Base-by-base conservation (phyloP, 2,888 invertebrate species). In the Agapetus fuscipes region DNA sequence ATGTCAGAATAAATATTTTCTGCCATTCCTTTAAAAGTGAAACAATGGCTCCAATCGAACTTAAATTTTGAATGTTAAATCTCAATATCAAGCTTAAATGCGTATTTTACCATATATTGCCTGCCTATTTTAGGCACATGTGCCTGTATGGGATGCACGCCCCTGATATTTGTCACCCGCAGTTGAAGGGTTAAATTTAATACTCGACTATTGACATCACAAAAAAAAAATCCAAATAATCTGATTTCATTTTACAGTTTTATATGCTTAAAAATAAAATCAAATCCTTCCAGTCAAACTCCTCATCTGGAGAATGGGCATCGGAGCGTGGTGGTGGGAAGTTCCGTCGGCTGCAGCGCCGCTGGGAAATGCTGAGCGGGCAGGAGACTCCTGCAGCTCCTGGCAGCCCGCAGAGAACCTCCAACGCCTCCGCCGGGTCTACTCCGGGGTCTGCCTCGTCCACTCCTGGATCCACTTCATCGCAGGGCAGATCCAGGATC, bases 331-430 rank as follows among this genome's bases (percentile, higher is more conserved):
- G 28, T 40, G 79, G 77, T 13, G 74, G 75, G 43, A 79, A 83
- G 54, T 87, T 86, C 64, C 72, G 80, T 14, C 72, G 80, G 47
- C 62, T 87, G 42, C 85, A 85, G 54, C 76, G 82, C 54, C 83
- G 83, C 54, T 87, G 87, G 87, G 86, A 87, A 56, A 73, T 82
- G 64, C 67, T 86, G 48, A 80, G 80, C 49, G 48, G 48, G 10
- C 36, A 64, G 61, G 44, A 67, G 64, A 9, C 5, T 6, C 5
- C 5, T 0, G 68, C 68, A 44, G 20, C 5, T 6, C 5, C 5
- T 0, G 68, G 69, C 45, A 67, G 69, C 66, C 4, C 67, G 64
- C 29, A 43, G 4, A 39, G 38, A 20, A 62, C 66, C 51, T 65
- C 66, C 66, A 53, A 45, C 48, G 53, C 52, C 5, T 66, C 67